Base-by-base conservation (phyloP, 2,888 invertebrate genomes). In the Tolmerus cingulatus region DNA sequence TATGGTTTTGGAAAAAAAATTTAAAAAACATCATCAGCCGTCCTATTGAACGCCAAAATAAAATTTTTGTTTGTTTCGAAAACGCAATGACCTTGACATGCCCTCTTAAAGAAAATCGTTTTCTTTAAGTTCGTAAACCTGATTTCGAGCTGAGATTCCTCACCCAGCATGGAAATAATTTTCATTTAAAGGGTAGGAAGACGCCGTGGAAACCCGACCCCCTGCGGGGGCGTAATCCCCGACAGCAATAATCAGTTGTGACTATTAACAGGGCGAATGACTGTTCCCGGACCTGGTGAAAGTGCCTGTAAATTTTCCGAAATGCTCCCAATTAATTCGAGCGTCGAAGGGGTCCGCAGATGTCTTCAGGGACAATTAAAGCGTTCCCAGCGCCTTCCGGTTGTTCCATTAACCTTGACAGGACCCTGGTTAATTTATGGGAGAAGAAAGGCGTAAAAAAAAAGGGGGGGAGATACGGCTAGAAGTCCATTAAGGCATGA, bases 401-500 rank as follows among this genome's bases (percentile, higher is more conserved):
- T 66, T 27, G 66, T 66, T 66, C 66, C 66, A 66, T 66, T 66
- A 66, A 66, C 66, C 66, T 66, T 66, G 66, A 66, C 19, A 27
- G 12, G 2, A 14, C 9, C 8, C 7, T 27, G n/a, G 23, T 66
- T 66, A 66, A 66, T 66, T 66, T 66, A 66, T 66, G 66, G 12
- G 27, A 66, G 3, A 66, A 66, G 66, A 66, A 66, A 12, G 27
- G 43, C 43, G 16, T 5, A 66, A 23, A 66, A 66, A 66, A 66
- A 23, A 66, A 66, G 27, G 2, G 66, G 66, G 66, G 27, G 27
- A 23, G 27, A 66, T 66, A 66, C 12, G 66, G 66, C 66, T 9
- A 23, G 37, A 27, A 74, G 30, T 74, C 84, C 84, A 85, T 85
- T 85, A 74, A 43, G 30, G 74, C 43, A 74, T 74, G 74, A 85